Evolutionary conservation across 1,140 invertebrate genomes (phyloP), one percentile per base, ranked within the genome.

Genomic region (Ostrea denselamellosa): DNA sequence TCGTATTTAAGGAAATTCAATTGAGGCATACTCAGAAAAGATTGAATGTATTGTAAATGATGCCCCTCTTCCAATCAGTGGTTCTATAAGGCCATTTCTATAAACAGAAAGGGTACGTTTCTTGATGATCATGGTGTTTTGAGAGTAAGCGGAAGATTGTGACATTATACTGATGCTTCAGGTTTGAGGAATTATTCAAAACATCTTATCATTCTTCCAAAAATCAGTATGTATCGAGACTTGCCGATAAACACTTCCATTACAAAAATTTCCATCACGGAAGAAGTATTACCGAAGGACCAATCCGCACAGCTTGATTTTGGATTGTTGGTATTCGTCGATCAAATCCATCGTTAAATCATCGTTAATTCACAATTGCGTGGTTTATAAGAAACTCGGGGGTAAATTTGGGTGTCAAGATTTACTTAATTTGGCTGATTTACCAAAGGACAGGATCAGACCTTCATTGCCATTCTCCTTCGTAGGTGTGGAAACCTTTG

Each of bases 121-220:
- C 17, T 92, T 17, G 89, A 91, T 25, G 58, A 87, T n/a, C 17
- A 90, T 53, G 89, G 89, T 44, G 0, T 91, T 10, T 34, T 91
- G 17, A 85, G 90, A 34, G 87, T 92, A 58, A 90, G 91, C 77
- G 91, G 90, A 19, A 53, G 91, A 44, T 82, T 92, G 8, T 65
- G 56, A 54, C 54, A 51, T 62, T 8, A 7, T 34, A 22, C n/a
- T 22, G 2, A 83, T 86, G 12, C 34, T 22, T 44, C 51, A 28
- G 51, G 22, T 14, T 25, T 25, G 5, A 8, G 53, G 12, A 17
- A 52, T 14, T 82, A 34, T 12, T 10, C n/a, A 3, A 83, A 91
- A 85, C 56, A 90, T 85, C 92, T 91, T 1, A 83, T 91, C 2
- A 89, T 92, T 28, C 56, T 92, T 19, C 91, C 90, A 7, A 85